Evolutionary conservation across 53 echinoderm and acorn worm genomes (phyloP).

Genomic region (Henricia sp.): DNA sequence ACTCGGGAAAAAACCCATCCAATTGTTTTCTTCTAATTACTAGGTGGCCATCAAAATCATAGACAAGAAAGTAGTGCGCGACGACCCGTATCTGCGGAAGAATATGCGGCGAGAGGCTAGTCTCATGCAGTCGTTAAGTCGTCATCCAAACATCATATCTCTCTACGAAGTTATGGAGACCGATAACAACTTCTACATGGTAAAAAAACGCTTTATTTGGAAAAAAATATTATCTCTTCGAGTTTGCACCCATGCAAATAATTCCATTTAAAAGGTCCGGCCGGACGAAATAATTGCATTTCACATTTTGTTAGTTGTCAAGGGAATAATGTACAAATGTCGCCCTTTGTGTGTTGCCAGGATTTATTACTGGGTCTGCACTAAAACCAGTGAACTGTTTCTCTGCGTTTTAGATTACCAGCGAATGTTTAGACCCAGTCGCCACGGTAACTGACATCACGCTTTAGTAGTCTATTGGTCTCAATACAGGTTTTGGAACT

Average conservation of each 20-base stretch:
- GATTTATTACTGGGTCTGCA: too few species aligned
- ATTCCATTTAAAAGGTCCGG: too few species aligned
- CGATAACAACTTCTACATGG: slow-evolving; percentile 94
- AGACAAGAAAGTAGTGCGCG: slow-evolving; percentile 77
- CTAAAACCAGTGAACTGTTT: too few species aligned
- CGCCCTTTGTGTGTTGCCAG: not conserved
- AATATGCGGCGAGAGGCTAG: slow-evolving; percentile 89
- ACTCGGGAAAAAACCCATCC: too few species aligned
- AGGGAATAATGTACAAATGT: not conserved
- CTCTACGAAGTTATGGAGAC: slow-evolving; percentile 96
- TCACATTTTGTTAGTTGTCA: not conserved
- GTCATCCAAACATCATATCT: slow-evolving; percentile 89
- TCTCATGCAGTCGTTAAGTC: slow-evolving; percentile 82
- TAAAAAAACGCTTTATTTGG: slow-evolving; percentile 20
- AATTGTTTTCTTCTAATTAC: too few species aligned
- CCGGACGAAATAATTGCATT: not conserved
- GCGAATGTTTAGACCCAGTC: too few species aligned
- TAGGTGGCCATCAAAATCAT: slow-evolving; percentile 96
- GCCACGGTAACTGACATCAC: too few species aligned
- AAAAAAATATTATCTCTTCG: too few species aligned
- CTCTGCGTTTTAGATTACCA: too few species aligned
- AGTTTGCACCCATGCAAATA: too few species aligned
- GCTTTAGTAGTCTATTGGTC: too few species aligned
- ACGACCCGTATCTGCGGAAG: slow-evolving; percentile 87
- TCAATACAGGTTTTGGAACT: slow-evolving; percentile 69